Evolutionary conservation across 2,113 vertebrate genomes (phyloP), one percentile per base, ranked within the genome.

Genomic region (Chrysemys picta): DNA sequence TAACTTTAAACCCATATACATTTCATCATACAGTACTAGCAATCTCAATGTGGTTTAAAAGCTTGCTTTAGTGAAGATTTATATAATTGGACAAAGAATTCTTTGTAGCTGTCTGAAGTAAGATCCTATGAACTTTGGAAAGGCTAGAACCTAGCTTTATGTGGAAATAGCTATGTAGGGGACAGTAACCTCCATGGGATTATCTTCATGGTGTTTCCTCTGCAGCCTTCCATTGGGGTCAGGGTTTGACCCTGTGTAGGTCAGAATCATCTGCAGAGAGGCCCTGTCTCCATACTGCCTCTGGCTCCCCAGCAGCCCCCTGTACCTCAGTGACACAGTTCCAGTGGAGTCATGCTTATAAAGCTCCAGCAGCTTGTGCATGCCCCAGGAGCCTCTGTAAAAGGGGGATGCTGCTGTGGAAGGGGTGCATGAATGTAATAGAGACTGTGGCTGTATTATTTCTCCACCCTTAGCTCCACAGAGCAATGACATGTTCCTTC

Each of bases 101-200:
- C n/a, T 72, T 38, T 22, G 16, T 47, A 45, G 42, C 94, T 88
- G 10, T 81, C 10, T 38, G 38, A 89, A n/a, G 82, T 42, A 86
- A 80, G 35, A 45, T 78, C 50, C 72, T 88, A 7, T 42, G 12
- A 88, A 53, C 72, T 79, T 65, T 5, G 85, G 89, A 54, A 87
- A 75, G 81, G 75, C 16, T 0, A 2, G 47, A 10, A 42, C 5
- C 57, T 92, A n/a, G 1, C 1, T 59, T 47, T 50, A 65, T 6
- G 45, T 42, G 72, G 62, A 56, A 80, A 89, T 24, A 96, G 25
- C 13, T 86, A 57, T 52, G 8, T n/a, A 93, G 27, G 31, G 16
- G 24, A 83, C n/a, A n/a, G 82, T 92, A 88, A 47, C 75, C 76
- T 42, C 16, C 85, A 91, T 27, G 89, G 78, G 56, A 72, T 89